Percentiles rank a stretch among this genome's conserved stretches.
These are phyloP conservation scores for Aurelia coerulea DNA, from an alignment of 30 jellyfish, hydroid and myxozoan species.

Conservation along the genomic window DNA sequence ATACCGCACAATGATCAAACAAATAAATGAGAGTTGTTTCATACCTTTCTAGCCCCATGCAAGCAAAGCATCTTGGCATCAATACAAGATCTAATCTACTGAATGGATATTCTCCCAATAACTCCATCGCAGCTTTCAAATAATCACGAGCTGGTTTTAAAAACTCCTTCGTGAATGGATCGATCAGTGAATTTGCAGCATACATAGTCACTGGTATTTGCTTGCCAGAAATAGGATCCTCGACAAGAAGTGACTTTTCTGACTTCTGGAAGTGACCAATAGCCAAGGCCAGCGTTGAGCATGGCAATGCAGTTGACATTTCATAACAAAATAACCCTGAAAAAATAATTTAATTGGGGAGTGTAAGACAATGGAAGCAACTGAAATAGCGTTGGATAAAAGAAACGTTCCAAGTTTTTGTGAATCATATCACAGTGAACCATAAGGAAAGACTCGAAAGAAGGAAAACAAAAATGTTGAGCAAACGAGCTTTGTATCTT, in stretches of 20 bases:
- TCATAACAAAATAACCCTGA: constrained; percentile 78
- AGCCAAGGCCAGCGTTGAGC: constrained; percentile 82
- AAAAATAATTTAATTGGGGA: not conserved
- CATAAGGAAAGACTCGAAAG: too few relatives aligned
- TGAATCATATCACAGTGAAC: too few relatives aligned
- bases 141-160: constrained; percentile 54
- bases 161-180: constrained; percentile 59
- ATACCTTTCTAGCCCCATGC: constrained; percentile 93
- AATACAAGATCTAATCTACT: constrained; percentile 79
- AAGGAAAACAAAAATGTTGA: too few relatives aligned
- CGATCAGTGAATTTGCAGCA: constrained; percentile 65
- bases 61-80: constrained; percentile 90
- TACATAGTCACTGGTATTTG: constrained; percentile 59
- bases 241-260: constrained; percentile 4
- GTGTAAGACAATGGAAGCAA: too few relatives aligned
- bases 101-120: constrained; percentile 87
- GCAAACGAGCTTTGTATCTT: too few relatives aligned
- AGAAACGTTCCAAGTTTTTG: too few relatives aligned
- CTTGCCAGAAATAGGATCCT: constrained; percentile 30
- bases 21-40: not conserved
- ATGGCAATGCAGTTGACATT: constrained; percentile 82
- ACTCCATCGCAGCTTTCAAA: constrained; percentile 52
- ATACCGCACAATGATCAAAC: too few relatives aligned
- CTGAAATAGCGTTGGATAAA: too few relatives aligned
- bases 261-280: constrained; percentile 59